These are phyloP conservation scores for Lepus oiostolus DNA, from an alignment of 2,797 vertebrate species.

Conservation along the genomic window DNA sequence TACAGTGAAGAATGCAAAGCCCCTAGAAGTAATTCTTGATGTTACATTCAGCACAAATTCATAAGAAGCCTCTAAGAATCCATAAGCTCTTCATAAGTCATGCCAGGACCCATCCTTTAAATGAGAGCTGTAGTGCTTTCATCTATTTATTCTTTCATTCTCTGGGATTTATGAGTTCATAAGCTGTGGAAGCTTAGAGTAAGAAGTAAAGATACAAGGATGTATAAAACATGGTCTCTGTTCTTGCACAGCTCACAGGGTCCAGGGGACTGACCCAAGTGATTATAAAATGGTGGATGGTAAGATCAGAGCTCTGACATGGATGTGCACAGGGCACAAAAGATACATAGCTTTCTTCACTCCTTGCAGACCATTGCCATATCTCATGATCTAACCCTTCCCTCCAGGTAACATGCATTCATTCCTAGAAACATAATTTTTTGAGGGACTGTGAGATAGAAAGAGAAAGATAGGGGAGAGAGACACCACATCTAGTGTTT, in stretches of 20 bases:
- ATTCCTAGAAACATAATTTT: neutral
- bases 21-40: neutral
- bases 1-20: neutral
- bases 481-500: no score
- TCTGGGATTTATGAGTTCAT: neutral
- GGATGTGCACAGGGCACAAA: neutral
- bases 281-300: neutral
- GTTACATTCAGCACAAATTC: neutral
- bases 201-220: neutral
- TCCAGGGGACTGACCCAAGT: neutral
- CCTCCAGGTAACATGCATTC: neutral
- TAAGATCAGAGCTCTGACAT: neutral
- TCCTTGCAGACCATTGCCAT: neutral
- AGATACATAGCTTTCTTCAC: neutral
- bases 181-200: neutral
- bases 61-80: conserved; percentile 5
- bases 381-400: neutral
- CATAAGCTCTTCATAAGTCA: neutral
- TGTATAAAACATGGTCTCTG: neutral
- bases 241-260: neutral
- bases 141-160: neutral
- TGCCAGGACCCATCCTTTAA: neutral
- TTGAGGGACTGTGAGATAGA: no score
- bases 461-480: no score
- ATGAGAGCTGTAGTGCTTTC: neutral